phyloP scores from a whole-genome alignment of 2,888 invertebrate species.

The Schizotus pectinicornis region DNA sequence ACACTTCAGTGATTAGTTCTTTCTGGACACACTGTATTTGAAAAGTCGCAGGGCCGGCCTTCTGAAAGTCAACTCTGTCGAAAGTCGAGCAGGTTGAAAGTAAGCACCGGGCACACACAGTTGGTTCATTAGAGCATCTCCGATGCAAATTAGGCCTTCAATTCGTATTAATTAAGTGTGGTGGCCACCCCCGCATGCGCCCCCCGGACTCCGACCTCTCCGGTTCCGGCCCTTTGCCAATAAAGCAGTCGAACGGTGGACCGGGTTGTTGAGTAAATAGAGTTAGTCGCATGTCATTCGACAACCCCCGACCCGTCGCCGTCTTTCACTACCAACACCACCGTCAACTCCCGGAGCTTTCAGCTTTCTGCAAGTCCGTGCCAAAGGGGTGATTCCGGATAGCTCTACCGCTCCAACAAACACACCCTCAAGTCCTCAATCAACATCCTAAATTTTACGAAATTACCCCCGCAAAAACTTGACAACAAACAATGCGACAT shows the following conservation, averaged over 20 bases:
- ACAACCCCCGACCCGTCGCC: conserved; percentile 38
- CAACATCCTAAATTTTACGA: too few species aligned
- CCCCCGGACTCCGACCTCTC: conserved; percentile 36
- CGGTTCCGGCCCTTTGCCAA: conserved; percentile 48
- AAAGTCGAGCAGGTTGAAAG: background rate
- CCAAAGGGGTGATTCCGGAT: conserved; percentile 31
- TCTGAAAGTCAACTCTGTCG: background rate
- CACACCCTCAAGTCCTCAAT: background rate
- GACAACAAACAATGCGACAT: too few species aligned
- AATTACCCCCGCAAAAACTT: too few species aligned
- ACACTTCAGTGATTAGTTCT: too few species aligned
- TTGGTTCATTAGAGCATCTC: conserved; percentile 40
- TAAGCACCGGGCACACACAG: background rate
- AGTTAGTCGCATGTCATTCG: conserved; percentile 52
- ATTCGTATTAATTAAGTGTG: conserved; percentile 55
- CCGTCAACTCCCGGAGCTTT: conserved; percentile 28
- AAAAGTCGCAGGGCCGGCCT: too few species aligned
- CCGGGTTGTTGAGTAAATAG: conserved; percentile 52
- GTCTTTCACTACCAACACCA: conserved; percentile 14
- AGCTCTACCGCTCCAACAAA: conserved; percentile 25
- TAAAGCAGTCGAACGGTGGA: conserved; percentile 47
- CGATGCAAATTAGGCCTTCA: conserved; percentile 53
- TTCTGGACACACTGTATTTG: too few species aligned
- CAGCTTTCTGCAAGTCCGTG: conserved; percentile 28
- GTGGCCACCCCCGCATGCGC: conserved; percentile 49